A percentile compares a stretch with the other conserved stretches of the same genome.
Evolutionary conservation across 2,888 invertebrate genomes (phyloP).

Genomic region (Cephalotes varians): DNA sequence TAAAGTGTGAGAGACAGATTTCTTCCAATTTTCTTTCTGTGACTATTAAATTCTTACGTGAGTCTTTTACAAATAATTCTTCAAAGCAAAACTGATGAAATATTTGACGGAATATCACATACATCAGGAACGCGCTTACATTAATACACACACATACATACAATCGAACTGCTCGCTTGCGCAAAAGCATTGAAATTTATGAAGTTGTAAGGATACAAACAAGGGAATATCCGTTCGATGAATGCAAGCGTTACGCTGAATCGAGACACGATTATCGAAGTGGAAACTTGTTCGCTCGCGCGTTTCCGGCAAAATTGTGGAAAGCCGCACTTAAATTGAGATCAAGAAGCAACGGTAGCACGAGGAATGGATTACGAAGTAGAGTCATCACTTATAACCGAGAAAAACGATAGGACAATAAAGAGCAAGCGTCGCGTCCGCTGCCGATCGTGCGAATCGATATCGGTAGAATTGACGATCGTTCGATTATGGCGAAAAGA

Average conservation of each 20-base stretch:
- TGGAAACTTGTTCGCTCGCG: slow-evolving; percentile 12
- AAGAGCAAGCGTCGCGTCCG: neutral
- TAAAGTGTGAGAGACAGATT: neutral
- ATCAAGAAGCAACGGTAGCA: slow-evolving; percentile 53
- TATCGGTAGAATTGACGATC: slow-evolving; percentile 30
- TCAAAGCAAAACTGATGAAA: slow-evolving; percentile 26
- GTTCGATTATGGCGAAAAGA: slow-evolving; percentile 1
- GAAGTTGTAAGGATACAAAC: slow-evolving; percentile 34
- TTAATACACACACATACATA: neutral
- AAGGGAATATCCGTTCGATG: slow-evolving; percentile 13
- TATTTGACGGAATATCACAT: slow-evolving; percentile 10
- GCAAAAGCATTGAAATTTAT: slow-evolving; percentile 40
- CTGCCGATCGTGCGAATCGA: neutral
- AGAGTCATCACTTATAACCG: slow-evolving; percentile 5
- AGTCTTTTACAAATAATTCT: neutral
- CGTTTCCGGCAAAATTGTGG: slow-evolving; percentile 43
- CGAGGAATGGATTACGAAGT: neutral
- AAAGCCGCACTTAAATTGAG: slow-evolving; percentile 32
- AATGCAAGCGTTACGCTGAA: neutral
- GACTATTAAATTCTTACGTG: slow-evolving; percentile 1
- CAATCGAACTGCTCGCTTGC: neutral
- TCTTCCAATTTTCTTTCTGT: neutral
- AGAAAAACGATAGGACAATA: neutral
- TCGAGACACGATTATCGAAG: slow-evolving; percentile 22
- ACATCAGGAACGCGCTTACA: neutral